Evolutionary conservation across 2,113 vertebrate genomes (phyloP), one percentile per base, ranked within the genome.

Genomic region (Pao palembangensis): DNA sequence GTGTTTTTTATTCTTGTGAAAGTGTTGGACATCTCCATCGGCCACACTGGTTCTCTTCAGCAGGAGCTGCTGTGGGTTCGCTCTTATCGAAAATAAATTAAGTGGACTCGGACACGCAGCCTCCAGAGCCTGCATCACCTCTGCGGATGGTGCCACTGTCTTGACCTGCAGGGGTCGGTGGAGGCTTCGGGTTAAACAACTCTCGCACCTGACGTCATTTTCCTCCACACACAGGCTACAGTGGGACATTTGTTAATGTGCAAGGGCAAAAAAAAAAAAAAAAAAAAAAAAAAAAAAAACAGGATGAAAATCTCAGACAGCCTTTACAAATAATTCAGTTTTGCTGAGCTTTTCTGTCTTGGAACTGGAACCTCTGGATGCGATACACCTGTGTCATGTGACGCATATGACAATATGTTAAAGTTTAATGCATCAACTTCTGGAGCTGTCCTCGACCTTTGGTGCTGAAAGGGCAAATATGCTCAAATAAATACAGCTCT

Each of bases 211-310:
- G 61, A 63, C 89, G 4, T 78, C 83, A 6, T 88, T 92, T 12
- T 76, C 82, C 8, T 90, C 91, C 31, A 75, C 78, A 51, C 85
- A 89, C 5, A 79, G 90, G 90, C 89, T 91, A 90, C 47, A n/a
- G 60, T 66, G 55, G 16, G 43, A 7, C 41, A 20, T 61, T 18
- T 38, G 19, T 20, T 8, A 25, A 25, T 25, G 23, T 25, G 23
- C 5, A 25, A 6, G 21, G 13, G 13, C 42, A 7, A 31, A 49
- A 13, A 7, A 31, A n/a, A 42, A 25, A 51, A 58, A 17, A 49
- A 16, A 49, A 17, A 2, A 41, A 11, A 25, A 1, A 2, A 2
- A 16, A 44, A 44, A 16, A 11, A n/a, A n/a, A n/a, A n/a, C n/a
- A n/a, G n/a, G n/a, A n/a, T n/a, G n/a, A n/a, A n/a, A n/a, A 44